These are phyloP conservation scores for Tenebrosternarchus preto DNA, from an alignment of 2,113 vertebrate species.

Conservation along the genomic window DNA sequence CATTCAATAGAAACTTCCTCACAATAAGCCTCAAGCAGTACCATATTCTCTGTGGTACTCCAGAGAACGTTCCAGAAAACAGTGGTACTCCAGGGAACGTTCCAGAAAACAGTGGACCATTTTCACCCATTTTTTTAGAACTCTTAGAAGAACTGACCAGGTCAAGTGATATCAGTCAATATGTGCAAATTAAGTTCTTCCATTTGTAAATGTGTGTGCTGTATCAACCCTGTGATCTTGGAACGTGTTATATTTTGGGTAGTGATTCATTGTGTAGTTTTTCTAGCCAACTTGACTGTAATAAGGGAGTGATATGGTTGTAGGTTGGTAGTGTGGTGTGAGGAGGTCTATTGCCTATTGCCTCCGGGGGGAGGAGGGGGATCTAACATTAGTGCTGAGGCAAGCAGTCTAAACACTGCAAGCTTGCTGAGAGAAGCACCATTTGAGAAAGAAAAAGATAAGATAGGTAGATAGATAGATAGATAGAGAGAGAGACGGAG, in stretches of 20 bases:
- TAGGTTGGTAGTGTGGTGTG: conserved; percentile 55
- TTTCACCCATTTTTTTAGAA: conserved; percentile 12
- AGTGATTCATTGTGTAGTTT: conserved; percentile 20
- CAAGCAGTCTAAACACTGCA: conserved; percentile 71
- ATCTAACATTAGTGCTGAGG: conserved; percentile 71
- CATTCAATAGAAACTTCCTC: conserved; percentile 50
- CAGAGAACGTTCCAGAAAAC: conserved; percentile 20
- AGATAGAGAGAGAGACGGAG: conserved; percentile 28
- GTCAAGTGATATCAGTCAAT: background rate
- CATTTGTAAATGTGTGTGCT: background rate
- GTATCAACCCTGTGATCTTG: background rate
- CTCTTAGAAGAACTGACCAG: conserved; percentile 3
- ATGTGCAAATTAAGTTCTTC: too few relatives aligned
- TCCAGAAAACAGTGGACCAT: conserved; percentile 19
- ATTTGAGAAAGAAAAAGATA: conserved; percentile 64
- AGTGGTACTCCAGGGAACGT: conserved; percentile 20
- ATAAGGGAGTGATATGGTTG: conserved; percentile 26
- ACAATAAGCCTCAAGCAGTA: conserved; percentile 50
- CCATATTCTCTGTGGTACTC: conserved; percentile 40
- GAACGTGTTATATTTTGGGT: background rate
- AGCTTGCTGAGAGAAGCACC: conserved; percentile 75
- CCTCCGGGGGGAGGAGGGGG: conserved; percentile 20
- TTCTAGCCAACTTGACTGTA: conserved; percentile 24
- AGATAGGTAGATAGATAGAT: too few relatives aligned
- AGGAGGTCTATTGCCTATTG: conserved; percentile 62